These are phyloP conservation scores for Epinotia demarniana DNA, from an alignment of 2,888 invertebrate genomes.

Conservation along the genomic window DNA sequence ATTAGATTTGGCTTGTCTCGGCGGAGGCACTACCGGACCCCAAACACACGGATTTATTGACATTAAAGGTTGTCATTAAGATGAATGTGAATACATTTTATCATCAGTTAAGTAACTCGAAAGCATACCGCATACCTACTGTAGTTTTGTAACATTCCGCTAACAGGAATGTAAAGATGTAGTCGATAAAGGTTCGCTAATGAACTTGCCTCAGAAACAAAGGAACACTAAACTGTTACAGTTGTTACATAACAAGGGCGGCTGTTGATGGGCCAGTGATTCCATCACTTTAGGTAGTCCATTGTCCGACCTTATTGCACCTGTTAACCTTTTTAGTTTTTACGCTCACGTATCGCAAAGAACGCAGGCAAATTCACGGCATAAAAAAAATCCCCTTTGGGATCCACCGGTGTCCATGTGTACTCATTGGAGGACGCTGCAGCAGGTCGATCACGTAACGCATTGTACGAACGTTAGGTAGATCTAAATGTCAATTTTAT, in stretches of 20 bases:
- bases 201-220: constrained; percentile 39
- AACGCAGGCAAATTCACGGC: too few species aligned
- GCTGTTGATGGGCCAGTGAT: not conserved
- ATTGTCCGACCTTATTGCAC: not conserved
- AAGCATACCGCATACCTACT: not conserved
- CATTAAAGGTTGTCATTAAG: too few species aligned
- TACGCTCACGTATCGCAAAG: too few species aligned
- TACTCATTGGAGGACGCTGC: too few species aligned
- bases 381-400: too few species aligned
- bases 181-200: constrained; percentile 37
- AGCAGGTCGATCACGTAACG: too few species aligned
- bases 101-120: not conserved
- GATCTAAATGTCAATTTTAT: too few species aligned
- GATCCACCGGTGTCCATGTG: too few species aligned
- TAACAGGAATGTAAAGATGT: constrained; percentile 38
- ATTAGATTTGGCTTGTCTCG: not conserved
- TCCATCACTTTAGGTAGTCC: not conserved
- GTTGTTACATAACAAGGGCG: constrained; percentile 22
- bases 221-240: constrained; percentile 10
- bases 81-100: too few species aligned
- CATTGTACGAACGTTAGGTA: too few species aligned
- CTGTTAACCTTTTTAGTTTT: not conserved
- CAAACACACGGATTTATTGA: too few species aligned
- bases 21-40: too few species aligned
- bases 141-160: constrained; percentile 23